These are phyloP conservation scores for Etheostoma cragini DNA, from an alignment of 2,113 vertebrate genomes.

Conservation along the genomic window DNA sequence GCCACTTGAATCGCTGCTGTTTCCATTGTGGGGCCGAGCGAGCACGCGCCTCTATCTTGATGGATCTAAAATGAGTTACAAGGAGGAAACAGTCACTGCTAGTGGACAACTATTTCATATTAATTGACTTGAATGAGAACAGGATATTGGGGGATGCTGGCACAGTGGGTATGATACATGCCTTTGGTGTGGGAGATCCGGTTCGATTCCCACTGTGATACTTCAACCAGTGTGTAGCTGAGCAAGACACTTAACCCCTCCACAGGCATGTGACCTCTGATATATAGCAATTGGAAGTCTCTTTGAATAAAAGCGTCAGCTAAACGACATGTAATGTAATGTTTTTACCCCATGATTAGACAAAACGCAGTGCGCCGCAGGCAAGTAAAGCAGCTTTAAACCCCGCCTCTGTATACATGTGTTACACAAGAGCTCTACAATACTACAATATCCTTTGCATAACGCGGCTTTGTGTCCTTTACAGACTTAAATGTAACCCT, in stretches of 20 bases:
- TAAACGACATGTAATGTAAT: no score
- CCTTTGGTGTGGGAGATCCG: no score
- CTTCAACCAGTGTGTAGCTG: no score
- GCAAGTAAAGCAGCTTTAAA: constrained; percentile 54
- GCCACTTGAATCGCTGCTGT: constrained; percentile 56
- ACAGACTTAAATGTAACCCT: constrained; percentile 44
- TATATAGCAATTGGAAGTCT: no score
- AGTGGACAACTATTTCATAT: constrained; percentile 64
- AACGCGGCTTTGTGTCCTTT: constrained; percentile 46
- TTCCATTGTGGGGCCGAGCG: constrained; percentile 55
- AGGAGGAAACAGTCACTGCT: constrained; percentile 36
- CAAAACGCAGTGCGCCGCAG: constrained; percentile 33
- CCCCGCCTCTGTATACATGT: constrained; percentile 17
- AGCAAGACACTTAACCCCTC: no score
- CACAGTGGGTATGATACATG: no score
- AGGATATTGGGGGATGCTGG: constrained; percentile 1
- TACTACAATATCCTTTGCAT: constrained; percentile 37
- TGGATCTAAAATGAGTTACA: constrained; percentile 59
- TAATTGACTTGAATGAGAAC: constrained; percentile 62
- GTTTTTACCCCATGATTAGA: constrained; percentile 65
- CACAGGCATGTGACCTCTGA: no score
- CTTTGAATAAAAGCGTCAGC: no score
- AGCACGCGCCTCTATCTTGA: constrained; percentile 34
- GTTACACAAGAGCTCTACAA: constrained; percentile 41
- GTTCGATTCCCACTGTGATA: no score